phyloP scores from a whole-genome alignment of 2,888 invertebrate genomes.

The Folsomia manolachei region DNA sequence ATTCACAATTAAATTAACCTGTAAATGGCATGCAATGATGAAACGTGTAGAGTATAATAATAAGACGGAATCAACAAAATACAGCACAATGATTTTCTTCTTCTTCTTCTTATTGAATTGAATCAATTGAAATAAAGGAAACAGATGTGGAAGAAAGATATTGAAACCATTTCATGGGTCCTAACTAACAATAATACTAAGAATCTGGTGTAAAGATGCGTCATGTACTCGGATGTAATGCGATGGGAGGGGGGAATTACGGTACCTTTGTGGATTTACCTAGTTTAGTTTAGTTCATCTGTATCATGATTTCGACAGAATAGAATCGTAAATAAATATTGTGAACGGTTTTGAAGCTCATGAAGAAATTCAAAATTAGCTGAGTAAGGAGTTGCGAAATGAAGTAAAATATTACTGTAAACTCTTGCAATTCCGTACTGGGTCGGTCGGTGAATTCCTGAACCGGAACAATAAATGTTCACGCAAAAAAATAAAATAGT shows the following conservation, averaged over 20 bases:
- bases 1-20: not conserved
- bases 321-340: constrained; percentile 4
- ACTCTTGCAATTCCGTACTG: too few species aligned
- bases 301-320: constrained; percentile 7
- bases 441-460: not conserved
- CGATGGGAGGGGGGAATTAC: constrained; percentile 9
- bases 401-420: not conserved
- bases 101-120: not conserved
- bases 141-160: not conserved
- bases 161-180: too few species aligned
- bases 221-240: not conserved
- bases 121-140: not conserved
- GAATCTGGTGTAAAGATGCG: too few species aligned
- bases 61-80: not conserved
- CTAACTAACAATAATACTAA: too few species aligned
- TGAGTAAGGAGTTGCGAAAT: not conserved
- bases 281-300: constrained; percentile 19
- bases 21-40: too few species aligned
- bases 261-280: constrained; percentile 10
- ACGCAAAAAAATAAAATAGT: not conserved
- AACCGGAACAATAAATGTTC: not conserved
- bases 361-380: not conserved
- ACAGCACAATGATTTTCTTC: not conserved
- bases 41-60: too few species aligned
- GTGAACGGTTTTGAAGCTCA: not conserved